These are phyloP conservation scores for Uropetala carovei DNA, from an alignment of 2,888 invertebrate species.

Conservation along the genomic window DNA sequence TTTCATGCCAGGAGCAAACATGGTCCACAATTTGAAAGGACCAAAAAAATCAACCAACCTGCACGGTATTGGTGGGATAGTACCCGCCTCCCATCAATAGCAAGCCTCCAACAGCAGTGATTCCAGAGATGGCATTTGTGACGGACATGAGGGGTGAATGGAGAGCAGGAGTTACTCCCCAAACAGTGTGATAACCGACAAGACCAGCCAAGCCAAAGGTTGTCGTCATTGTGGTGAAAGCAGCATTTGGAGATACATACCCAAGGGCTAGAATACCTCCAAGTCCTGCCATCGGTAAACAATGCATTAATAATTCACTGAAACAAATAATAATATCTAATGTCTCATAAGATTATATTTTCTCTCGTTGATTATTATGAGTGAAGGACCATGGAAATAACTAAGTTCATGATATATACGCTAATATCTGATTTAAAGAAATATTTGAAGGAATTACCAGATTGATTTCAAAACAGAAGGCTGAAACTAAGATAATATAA, in stretches of 20 bases:
- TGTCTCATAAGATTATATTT: no score
- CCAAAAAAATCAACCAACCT: slow-evolving; percentile 75
- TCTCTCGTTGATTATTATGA: no score
- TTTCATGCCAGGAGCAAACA: neutral
- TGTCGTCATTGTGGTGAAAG: slow-evolving; percentile 92
- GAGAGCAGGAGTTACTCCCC: slow-evolving; percentile 93
- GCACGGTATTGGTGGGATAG: slow-evolving; percentile 84
- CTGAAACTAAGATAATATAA: no score
- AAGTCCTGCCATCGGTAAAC: slow-evolving; percentile 77
- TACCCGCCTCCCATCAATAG: slow-evolving; percentile 91
- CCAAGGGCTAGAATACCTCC: slow-evolving; percentile 84
- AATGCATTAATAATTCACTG: no score
- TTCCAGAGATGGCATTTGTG: slow-evolving; percentile 93
- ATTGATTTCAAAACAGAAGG: no score
- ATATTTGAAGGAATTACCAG: no score
- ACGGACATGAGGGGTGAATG: slow-evolving; percentile 96
- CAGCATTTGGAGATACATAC: slow-evolving; percentile 87
- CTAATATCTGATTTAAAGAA: no score
- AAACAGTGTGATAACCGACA: slow-evolving; percentile 92
- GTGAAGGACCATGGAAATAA: no score
- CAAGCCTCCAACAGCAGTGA: slow-evolving; percentile 93
- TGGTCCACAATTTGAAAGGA: neutral
- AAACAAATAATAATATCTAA: no score
- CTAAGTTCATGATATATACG: no score
- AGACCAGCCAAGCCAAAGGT: slow-evolving; percentile 89